A percentile compares a stretch with the other conserved stretches of the same genome.
These are phyloP conservation scores for Palythoa grandiflora DNA, from an alignment of 92 coral and sea anemone species.

Conservation along the genomic window DNA sequence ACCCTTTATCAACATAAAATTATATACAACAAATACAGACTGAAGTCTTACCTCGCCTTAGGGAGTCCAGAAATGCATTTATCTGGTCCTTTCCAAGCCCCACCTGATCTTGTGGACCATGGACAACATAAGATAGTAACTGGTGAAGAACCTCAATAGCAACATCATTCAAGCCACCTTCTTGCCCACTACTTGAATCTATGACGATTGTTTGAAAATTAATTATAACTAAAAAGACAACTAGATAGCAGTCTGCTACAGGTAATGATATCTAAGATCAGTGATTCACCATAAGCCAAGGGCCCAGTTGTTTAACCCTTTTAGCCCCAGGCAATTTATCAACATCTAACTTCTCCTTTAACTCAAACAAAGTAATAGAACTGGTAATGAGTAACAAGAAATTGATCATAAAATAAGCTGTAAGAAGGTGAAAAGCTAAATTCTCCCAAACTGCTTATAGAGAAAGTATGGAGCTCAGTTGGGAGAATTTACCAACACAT, in stretches of 20 bases:
- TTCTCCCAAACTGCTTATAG: too few species aligned
- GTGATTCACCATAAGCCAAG: too few species aligned
- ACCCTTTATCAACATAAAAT: neutral
- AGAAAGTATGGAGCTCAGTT: too few species aligned
- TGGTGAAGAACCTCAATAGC: constrained; percentile 97
- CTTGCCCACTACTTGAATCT: constrained; percentile 92
- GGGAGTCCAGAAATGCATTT: constrained; percentile 88
- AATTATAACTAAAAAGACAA: neutral
- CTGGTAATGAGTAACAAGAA: too few species aligned
- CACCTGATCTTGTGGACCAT: constrained; percentile 89
- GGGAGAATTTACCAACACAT: too few species aligned
- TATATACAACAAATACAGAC: neutral
- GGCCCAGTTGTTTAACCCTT: too few species aligned
- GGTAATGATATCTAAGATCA: too few species aligned
- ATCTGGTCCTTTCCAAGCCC: constrained; percentile 98
- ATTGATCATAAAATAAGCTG: too few species aligned
- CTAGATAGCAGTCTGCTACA: neutral
- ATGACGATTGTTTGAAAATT: neutral
- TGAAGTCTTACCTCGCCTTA: constrained; percentile 77
- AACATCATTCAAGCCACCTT: constrained; percentile 94
- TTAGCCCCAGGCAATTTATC: too few species aligned
- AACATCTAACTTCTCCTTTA: too few species aligned
- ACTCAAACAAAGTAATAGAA: too few species aligned
- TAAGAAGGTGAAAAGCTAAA: too few species aligned
- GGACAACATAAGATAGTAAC: constrained; percentile 82